Base-by-base conservation (phyloP, 2,888 invertebrate genomes). In the Notodonta dromedarius region DNA sequence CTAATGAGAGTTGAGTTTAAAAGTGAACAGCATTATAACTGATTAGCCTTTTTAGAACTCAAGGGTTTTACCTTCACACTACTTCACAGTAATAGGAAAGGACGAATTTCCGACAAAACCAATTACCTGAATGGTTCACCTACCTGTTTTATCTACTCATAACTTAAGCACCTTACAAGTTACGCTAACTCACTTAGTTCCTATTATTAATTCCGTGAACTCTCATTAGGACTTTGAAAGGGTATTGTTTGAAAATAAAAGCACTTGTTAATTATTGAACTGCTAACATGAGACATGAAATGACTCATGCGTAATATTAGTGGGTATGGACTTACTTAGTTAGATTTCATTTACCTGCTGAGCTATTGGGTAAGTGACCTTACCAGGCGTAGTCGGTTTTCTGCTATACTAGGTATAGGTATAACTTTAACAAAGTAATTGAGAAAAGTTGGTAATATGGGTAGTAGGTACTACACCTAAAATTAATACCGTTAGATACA, bases 1-100 rank as follows among this genome's bases (percentile, higher is more conserved):
- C 8, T 42, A 42, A 42, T 42, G 42, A 9, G 42, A 42, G 9
- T 4, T 9, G 42, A 42, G 42, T 35, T 35, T 42, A 42, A 9
- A 42, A 42, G 42, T 12, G 42, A 42, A 42, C 5, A 9, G 5
- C 42, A 42, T 42, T 42, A 42, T 42, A n/a, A 46, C 46, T 46
- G 46, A 46, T 50, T 50, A 50, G 14, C 9, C 4, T 16, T 50
- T 50, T 50, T 5, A 50, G 14, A 14, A 50, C 14, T n/a, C 50
- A 8, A 50, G 16, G 16, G 16, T 8, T 9, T 50, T 50, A 50
- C 50, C 16, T 73, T 71, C 46, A 61, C 69, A 62, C 8, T 16
- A 61, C 16, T 73, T 71, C 46, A 61, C 69, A 62, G 9, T 16
- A 61, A 35, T 57, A 61, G 63, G 59, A 68, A 63, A 53, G 61